Evolutionary conservation across 2,888 invertebrate genomes (phyloP).

Genomic region (Phymatocera aterrima): DNA sequence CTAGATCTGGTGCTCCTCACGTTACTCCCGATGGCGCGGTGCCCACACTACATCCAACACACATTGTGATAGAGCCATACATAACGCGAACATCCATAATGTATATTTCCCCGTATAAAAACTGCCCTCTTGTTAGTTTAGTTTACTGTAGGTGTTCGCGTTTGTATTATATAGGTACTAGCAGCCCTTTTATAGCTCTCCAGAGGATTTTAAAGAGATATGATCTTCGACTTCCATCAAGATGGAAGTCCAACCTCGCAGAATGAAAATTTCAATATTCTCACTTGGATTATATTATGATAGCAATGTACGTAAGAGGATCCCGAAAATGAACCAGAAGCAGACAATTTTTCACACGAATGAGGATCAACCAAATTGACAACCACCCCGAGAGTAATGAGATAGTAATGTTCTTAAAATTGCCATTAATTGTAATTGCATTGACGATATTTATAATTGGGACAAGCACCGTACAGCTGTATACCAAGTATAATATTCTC

Average conservation of each 20-base stretch:
- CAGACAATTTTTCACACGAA: background rate
- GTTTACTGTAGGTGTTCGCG: constrained; percentile 32
- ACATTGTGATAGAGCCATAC: constrained; percentile 71
- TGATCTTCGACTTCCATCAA: constrained; percentile 7
- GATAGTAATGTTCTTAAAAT: background rate
- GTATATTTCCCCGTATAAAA: constrained; percentile 66
- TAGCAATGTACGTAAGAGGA: background rate
- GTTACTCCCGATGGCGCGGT: constrained; percentile 39
- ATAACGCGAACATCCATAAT: constrained; percentile 72
- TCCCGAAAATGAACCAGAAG: background rate
- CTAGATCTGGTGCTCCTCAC: constrained; percentile 48
- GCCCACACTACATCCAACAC: constrained; percentile 41
- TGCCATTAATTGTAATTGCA: background rate
- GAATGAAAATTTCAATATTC: background rate
- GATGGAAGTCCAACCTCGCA: constrained; percentile 15
- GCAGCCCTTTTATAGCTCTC: constrained; percentile 29
- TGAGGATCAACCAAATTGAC: background rate
- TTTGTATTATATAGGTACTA: constrained; percentile 17
- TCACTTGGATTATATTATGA: background rate
- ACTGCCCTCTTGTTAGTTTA: constrained; percentile 52
- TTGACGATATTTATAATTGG: background rate
- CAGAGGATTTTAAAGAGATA: constrained; percentile 36
- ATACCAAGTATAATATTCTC: background rate
- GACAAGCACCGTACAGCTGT: background rate
- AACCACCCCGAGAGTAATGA: background rate